Conservation (phyloP, 2,113 vertebrate genomes). For the Eubucco bourcierii region DNA sequence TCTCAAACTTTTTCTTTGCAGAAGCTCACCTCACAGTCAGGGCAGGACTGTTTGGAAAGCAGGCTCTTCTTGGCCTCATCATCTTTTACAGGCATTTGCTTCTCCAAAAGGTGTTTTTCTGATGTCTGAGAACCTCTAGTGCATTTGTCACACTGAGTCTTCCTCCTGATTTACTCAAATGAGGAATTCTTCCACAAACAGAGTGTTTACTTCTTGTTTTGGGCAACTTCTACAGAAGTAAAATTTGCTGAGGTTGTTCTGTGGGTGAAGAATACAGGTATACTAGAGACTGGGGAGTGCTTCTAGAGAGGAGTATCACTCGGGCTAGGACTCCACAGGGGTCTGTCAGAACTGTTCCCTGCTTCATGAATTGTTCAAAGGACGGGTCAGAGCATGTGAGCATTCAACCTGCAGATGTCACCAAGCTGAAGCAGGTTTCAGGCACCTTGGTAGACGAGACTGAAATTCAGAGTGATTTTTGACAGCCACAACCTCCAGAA, state of each 20-base stretch:
- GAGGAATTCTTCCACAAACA: neutral
- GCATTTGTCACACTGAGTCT: neutral
- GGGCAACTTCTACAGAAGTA: neutral
- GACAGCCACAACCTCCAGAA: neutral
- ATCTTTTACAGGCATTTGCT: neutral
- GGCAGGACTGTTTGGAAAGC: neutral
- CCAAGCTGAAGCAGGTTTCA: neutral
- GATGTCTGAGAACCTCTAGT: neutral
- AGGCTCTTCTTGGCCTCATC: neutral
- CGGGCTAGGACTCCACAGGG: neutral
- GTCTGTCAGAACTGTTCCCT: neutral
- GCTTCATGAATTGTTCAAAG: neutral
- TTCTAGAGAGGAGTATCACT: neutral
- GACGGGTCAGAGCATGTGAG: neutral
- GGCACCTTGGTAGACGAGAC: neutral
- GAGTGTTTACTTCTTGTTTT: neutral
- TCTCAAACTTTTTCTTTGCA: neutral
- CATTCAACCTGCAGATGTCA: conserved; percentile 28
- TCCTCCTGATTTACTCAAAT: neutral
- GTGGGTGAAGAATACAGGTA: neutral
- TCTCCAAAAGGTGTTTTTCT: neutral
- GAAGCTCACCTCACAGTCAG: neutral
- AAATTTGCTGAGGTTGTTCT: neutral
- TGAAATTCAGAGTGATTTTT: neutral
- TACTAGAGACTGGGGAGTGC: neutral